Conservation (phyloP, 2,888 invertebrate genomes). For the Drosophila koepferae region DNA sequence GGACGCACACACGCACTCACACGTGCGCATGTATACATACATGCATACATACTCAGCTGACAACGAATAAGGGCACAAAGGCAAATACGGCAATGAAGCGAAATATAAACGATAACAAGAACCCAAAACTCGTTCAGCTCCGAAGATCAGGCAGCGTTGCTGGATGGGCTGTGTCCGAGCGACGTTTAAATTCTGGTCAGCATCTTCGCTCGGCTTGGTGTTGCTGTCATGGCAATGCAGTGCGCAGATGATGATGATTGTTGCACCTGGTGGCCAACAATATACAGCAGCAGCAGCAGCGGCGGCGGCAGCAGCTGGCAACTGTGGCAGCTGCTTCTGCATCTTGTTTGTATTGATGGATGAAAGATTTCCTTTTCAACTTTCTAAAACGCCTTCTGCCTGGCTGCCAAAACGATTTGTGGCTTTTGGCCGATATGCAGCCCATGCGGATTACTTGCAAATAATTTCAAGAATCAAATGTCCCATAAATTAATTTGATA, state of each 20-base stretch:
- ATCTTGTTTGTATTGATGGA: slow-evolving; percentile 52
- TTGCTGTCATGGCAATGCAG: neutral
- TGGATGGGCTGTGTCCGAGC: slow-evolving; percentile 42
- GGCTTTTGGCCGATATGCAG: slow-evolving; percentile 21
- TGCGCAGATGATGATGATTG: slow-evolving; percentile 48
- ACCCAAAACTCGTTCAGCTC: slow-evolving; percentile 65
- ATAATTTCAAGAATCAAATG: neutral
- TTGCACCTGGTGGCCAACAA: slow-evolving; percentile 72
- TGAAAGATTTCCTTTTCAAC: slow-evolving; percentile 63
- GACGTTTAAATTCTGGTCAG: slow-evolving; percentile 47
- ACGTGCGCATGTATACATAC: slow-evolving; percentile 1
- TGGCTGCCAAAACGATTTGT: slow-evolving; percentile 19
- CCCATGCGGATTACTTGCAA: slow-evolving; percentile 15
- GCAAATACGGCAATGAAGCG: slow-evolving; percentile 52
- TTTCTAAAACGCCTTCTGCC: slow-evolving; percentile 50
- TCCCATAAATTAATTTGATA: neutral
- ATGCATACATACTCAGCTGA: slow-evolving; percentile 10
- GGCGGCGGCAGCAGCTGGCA: slow-evolving; percentile 45
- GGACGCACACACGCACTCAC: slow-evolving; percentile 14
- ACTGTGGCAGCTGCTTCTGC: slow-evolving; percentile 50
- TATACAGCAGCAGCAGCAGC: slow-evolving; percentile 42
- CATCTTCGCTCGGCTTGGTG: slow-evolving; percentile 34
- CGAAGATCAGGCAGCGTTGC: slow-evolving; percentile 55
- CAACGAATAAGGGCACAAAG: slow-evolving; percentile 76
- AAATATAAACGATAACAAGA: slow-evolving; percentile 30